Conservation (phyloP, 2,888 invertebrate genomes). For the Stenodera caucasica region DNA sequence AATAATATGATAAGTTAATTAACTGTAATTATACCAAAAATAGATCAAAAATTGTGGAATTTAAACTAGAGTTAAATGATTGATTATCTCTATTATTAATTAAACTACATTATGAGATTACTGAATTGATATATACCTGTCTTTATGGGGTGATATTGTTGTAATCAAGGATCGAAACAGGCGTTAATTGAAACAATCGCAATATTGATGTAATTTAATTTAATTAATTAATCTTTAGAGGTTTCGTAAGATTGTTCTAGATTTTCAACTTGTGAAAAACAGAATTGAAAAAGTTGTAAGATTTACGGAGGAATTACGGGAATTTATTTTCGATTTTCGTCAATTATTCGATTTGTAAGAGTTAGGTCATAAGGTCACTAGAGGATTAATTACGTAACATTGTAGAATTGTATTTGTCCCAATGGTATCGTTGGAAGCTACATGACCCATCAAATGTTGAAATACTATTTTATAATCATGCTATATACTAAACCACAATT, state of each 20-base stretch:
- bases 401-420: constrained; percentile 23
- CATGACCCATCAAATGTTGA: no score
- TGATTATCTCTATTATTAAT: background rate
- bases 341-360: background rate
- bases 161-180: background rate
- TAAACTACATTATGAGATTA: background rate
- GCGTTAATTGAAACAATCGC: background rate
- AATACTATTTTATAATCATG: no score
- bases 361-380: constrained; percentile 15
- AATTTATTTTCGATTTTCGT: background rate
- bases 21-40: no score
- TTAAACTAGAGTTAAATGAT: no score
- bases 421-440: constrained; percentile 14
- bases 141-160: background rate
- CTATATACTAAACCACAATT: no score
- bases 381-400: constrained; percentile 25
- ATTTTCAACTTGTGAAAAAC: background rate
- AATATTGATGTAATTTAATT: background rate
- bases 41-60: no score
- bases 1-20: background rate
- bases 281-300: no score
- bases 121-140: background rate
- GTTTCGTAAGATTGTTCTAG: background rate
- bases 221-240: background rate
- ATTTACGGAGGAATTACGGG: no score